Conservation (phyloP, 2,113 vertebrate genomes). For the Leptobrachium ailaonicum region DNA sequence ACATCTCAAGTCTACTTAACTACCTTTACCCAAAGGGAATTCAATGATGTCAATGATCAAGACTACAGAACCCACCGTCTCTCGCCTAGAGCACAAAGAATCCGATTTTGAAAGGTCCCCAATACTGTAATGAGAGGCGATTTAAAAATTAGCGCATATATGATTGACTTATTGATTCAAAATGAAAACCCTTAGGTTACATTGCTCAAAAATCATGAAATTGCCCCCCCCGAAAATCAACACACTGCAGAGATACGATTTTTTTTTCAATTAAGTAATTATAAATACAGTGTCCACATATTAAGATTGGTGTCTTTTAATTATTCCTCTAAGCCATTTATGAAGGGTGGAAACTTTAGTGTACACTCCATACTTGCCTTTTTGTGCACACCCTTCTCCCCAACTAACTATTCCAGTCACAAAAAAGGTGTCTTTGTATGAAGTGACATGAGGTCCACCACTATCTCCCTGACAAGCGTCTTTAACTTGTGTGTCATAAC, state of each 20-base stretch:
- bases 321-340: conserved; percentile 71
- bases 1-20: too few species aligned
- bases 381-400: conserved; percentile 89
- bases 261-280: neutral
- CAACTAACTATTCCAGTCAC: conserved; percentile 91
- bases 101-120: too few species aligned
- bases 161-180: too few species aligned
- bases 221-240: too few species aligned
- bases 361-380: conserved; percentile 88
- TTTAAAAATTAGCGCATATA: too few species aligned
- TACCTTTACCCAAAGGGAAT: too few species aligned
- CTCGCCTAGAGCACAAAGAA: too few species aligned
- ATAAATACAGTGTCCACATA: neutral
- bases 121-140: too few species aligned
- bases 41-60: too few species aligned
- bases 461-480: conserved; percentile 95
- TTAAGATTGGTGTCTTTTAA: conserved; percentile 38
- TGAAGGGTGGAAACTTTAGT: conserved; percentile 86
- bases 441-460: conserved; percentile 89
- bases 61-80: too few species aligned
- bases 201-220: too few species aligned
- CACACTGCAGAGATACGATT: neutral
- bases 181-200: too few species aligned
- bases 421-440: conserved; percentile 76
- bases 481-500: conserved; percentile 71